Evolutionary conservation across 2,888 invertebrate species (phyloP).

Genomic region (Cantharis lateralis): DNA sequence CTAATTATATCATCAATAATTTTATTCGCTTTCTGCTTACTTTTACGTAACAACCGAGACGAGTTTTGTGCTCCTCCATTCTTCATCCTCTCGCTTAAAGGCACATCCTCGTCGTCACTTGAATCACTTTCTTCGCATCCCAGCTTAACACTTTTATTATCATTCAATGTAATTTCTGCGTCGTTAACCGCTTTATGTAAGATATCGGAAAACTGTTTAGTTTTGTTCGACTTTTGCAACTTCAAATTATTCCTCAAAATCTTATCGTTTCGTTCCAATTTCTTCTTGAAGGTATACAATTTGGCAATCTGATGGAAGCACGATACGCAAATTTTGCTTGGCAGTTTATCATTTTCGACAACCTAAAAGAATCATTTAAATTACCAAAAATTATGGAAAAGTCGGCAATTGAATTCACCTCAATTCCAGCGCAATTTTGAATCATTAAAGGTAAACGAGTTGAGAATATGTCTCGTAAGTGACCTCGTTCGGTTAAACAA

Average conservation of each 20-base stretch:
- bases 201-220: slow-evolving; percentile 39
- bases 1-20: slow-evolving; percentile 29
- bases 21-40: slow-evolving; percentile 28
- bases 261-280: slow-evolving; percentile 51
- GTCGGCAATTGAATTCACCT: slow-evolving; percentile 38
- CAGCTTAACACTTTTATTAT: slow-evolving; percentile 26
- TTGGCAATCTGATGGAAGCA: slow-evolving; percentile 54
- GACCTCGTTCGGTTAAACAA: slow-evolving; percentile 46
- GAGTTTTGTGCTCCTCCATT: slow-evolving; percentile 4
- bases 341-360: slow-evolving; percentile 50
- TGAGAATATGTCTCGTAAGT: slow-evolving; percentile 44
- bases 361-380: slow-evolving; percentile 44
- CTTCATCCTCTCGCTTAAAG: slow-evolving; percentile 32
- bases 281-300: slow-evolving; percentile 53
- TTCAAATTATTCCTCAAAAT: slow-evolving; percentile 46
- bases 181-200: slow-evolving; percentile 45
- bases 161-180: slow-evolving; percentile 40
- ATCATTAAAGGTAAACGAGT: slow-evolving; percentile 51
- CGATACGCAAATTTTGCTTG: slow-evolving; percentile 52
- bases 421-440: slow-evolving; percentile 45
- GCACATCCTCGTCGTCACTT: slow-evolving; percentile 36
- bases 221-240: slow-evolving; percentile 35
- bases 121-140: slow-evolving; percentile 29
- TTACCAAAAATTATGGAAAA: background rate
- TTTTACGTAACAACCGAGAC: slow-evolving; percentile 18